These are phyloP conservation scores for Brachyhypopomus gauderio DNA, from an alignment of 2,113 vertebrate genomes.

Conservation along the genomic window DNA sequence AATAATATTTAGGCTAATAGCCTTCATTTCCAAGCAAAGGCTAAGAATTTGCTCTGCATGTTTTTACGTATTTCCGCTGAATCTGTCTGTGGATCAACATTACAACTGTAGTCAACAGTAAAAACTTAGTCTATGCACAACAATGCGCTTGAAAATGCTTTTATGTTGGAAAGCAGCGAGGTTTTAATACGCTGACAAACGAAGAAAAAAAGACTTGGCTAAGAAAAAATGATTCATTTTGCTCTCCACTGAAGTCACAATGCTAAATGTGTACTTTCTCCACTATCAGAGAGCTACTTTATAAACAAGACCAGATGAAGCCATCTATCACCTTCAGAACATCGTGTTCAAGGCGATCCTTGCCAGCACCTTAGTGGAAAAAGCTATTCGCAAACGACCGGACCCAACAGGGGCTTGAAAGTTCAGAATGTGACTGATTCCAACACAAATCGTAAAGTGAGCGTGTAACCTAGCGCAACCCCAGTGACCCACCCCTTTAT, in stretches of 20 bases:
- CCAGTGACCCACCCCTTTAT: not conserved
- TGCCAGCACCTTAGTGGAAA: constrained; percentile 23
- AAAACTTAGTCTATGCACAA: not conserved
- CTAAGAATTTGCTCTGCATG: not conserved
- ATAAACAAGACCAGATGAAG: constrained; percentile 26
- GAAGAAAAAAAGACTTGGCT: not conserved
- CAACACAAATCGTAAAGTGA: not conserved
- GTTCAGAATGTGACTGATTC: not conserved
- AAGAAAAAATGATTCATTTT: not conserved
- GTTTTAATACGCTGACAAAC: not conserved
- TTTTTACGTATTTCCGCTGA: not conserved
- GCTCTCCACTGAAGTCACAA: not conserved
- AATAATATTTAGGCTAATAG: not conserved
- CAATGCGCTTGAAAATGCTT: not conserved
- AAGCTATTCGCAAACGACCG: not conserved
- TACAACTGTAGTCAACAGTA: not conserved
- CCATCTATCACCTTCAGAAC: constrained; percentile 29
- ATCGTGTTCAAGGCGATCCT: constrained; percentile 20
- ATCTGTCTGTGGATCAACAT: not conserved
- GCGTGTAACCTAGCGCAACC: not conserved
- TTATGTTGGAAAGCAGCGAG: not conserved
- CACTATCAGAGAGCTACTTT: constrained; percentile 8
- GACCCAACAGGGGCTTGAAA: not conserved
- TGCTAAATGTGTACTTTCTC: not conserved
- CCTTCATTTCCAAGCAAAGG: not conserved